Evolutionary conservation across 2,797 vertebrate genomes (phyloP).

Genomic region (Falco berigora): DNA sequence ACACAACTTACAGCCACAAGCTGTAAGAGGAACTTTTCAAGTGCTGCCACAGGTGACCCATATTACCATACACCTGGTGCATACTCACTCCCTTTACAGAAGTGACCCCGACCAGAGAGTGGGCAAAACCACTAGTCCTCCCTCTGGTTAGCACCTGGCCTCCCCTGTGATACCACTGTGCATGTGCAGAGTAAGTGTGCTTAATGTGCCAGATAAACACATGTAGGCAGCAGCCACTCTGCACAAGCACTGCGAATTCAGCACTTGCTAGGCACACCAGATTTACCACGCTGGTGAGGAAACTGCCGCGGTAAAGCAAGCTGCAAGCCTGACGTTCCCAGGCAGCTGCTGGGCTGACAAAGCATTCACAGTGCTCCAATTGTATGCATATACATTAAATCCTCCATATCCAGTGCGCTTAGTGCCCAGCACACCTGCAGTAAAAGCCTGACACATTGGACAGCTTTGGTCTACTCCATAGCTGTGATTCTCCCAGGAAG

Average conservation of each 20-base stretch:
- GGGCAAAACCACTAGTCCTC: not conserved
- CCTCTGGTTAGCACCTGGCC: not conserved
- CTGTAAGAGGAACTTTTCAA: not conserved
- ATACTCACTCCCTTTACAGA: not conserved
- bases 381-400: not conserved
- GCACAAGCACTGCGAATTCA: not conserved
- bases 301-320: not conserved
- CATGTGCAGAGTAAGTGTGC: not conserved
- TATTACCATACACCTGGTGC: not conserved
- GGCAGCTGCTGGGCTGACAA: not conserved
- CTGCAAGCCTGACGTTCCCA: not conserved
- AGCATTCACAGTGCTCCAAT: not conserved
- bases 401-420: not conserved
- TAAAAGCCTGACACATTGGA: not conserved
- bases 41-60: not conserved
- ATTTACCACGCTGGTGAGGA: not conserved
- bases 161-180: accelerated
- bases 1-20: not conserved
- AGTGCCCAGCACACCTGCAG: not conserved
- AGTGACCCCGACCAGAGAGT: not conserved
- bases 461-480: not conserved
- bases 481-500: not conserved
- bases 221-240: accelerated
- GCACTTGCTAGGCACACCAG: not conserved
- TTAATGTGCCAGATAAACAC: not conserved